Evolutionary conservation across 2,797 vertebrate species (phyloP).

Genomic region (Lagorchestes hirsutus): DNA sequence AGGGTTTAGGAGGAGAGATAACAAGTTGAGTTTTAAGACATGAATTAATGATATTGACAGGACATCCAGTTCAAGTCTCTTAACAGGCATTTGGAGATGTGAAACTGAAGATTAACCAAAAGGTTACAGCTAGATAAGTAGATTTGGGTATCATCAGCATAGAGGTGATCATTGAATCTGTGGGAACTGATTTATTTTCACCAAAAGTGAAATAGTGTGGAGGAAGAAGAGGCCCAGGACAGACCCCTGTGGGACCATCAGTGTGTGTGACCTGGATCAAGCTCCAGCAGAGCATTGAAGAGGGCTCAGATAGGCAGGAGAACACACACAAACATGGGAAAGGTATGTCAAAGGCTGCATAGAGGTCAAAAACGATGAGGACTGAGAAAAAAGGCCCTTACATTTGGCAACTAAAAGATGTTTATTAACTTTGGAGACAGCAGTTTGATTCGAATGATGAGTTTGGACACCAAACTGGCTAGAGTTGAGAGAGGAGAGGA

Average conservation of each 20-base stretch:
- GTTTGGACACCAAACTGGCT: not conserved
- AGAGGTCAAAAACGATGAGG: not conserved
- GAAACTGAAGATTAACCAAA: not conserved
- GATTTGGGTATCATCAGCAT: not conserved
- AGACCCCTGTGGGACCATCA: not conserved
- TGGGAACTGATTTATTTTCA: not conserved
- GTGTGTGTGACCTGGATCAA: not conserved
- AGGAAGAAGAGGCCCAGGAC: not conserved
- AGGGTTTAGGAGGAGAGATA: not conserved
- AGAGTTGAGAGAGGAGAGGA: not conserved
- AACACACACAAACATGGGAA: not conserved
- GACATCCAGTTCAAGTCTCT: not conserved
- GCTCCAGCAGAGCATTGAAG: not conserved
- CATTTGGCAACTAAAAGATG: not conserved
- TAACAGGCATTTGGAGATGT: not conserved
- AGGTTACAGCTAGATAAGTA: not conserved
- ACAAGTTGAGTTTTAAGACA: not conserved
- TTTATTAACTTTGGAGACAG: not conserved
- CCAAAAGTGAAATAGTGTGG: not conserved
- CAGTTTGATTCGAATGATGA: not conserved
- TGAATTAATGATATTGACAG: not conserved
- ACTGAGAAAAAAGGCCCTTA: not conserved
- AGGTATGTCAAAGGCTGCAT: not conserved
- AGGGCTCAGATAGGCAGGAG: not conserved
- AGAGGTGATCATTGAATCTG: not conserved